Percentiles rank a stretch among this genome's conserved stretches.
These are phyloP conservation scores for Amyelois transitella DNA, from an alignment of 1,140 invertebrate species.

Conservation along the genomic window DNA sequence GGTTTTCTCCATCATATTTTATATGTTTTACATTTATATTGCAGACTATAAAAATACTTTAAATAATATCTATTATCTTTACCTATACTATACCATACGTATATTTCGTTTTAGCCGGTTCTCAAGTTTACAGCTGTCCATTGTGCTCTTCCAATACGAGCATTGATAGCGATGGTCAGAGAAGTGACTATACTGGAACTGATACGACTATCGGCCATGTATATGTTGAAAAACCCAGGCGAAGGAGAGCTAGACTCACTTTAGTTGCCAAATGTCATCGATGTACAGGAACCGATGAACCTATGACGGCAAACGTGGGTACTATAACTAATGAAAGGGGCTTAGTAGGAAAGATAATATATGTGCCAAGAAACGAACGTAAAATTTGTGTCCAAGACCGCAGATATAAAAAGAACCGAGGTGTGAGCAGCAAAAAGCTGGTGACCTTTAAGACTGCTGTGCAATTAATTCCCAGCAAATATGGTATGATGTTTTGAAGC, in stretches of 20 bases:
- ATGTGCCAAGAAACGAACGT: not conserved
- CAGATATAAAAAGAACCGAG: not conserved
- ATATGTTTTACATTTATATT: too few relatives aligned
- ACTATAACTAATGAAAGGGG: not conserved
- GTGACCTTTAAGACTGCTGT: slow-evolving; percentile 23
- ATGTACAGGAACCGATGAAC: not conserved
- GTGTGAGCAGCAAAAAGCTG: slow-evolving; percentile 11
- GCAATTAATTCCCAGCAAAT: slow-evolving; percentile 17
- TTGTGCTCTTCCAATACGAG: not conserved
- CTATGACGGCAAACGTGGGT: not conserved
- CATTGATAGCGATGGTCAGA: not conserved
- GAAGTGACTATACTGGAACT: not conserved
- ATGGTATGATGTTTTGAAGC: slow-evolving; percentile 9
- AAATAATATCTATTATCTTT: too few relatives aligned
- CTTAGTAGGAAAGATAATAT: not conserved
- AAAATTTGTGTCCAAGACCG: not conserved
- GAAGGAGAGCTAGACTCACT: not conserved
- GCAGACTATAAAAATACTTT: too few relatives aligned
- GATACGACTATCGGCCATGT: not conserved
- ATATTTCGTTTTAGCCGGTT: too few relatives aligned
- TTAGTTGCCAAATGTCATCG: not conserved
- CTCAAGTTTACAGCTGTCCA: too few relatives aligned
- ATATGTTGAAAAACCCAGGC: not conserved
- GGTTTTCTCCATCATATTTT: too few relatives aligned
- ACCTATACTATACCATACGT: too few relatives aligned